Conservation (phyloP, 2,797 vertebrate species). For the Hafferia zeledoni region DNA sequence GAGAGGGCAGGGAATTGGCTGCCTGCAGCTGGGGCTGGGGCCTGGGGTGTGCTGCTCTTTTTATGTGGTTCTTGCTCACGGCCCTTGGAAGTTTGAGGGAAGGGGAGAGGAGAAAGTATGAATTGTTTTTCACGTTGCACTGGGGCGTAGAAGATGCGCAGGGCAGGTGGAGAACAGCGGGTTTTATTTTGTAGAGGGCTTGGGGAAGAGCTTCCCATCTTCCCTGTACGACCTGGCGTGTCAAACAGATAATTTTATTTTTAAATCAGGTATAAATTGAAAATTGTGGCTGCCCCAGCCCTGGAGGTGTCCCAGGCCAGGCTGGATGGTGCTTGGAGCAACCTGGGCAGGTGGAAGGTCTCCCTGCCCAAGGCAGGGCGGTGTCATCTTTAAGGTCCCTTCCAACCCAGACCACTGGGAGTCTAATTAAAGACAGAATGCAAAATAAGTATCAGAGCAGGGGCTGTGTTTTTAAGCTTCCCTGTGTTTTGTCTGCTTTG, state of each 20-base stretch:
- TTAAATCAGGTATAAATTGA: neutral
- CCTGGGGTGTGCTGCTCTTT: neutral
- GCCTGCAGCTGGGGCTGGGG: neutral
- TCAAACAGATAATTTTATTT: accelerated
- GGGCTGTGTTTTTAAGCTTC: neutral
- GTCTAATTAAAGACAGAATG: neutral
- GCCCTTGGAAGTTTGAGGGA: neutral
- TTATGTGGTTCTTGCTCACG: neutral
- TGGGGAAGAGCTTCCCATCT: neutral
- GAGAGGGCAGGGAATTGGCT: neutral
- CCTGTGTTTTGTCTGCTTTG: neutral
- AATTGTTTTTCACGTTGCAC: neutral
- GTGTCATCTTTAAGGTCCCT: neutral
- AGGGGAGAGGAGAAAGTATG: too few relatives aligned
- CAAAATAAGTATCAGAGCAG: neutral
- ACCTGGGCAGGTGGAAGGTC: neutral
- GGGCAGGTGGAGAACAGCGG: accelerated
- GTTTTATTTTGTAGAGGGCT: neutral
- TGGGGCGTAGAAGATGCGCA: neutral
- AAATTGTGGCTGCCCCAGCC: neutral
- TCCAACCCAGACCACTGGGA: neutral
- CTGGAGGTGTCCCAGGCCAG: neutral
- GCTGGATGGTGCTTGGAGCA: neutral
- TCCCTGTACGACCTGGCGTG: neutral
- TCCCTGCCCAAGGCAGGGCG: accelerated